Evolutionary conservation across 2,797 vertebrate species (phyloP), one percentile per base, ranked within the genome.

Genomic region (Anguilla megastoma): DNA sequence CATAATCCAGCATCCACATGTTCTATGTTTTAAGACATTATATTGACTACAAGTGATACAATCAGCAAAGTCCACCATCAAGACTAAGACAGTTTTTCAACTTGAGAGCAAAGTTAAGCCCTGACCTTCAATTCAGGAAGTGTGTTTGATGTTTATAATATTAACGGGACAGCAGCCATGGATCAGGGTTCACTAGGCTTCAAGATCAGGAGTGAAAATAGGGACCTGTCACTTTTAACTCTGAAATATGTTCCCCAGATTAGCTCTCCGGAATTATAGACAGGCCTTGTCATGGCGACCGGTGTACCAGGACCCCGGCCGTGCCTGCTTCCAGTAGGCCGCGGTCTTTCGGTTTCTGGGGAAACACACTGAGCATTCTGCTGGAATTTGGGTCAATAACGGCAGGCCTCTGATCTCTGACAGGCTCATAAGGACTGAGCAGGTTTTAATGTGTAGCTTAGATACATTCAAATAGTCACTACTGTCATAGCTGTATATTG

Each of bases 371-470:
- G 92, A 94, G 94, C 93, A 94, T 95, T 95, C 94, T 92, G 91
- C 93, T 95, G 92, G 95, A 94, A 94, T 95, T 94, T 93, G 58
- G 93, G 94, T 93, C 95, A 95, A 96, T 96, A 96, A 96, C 93
- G 93, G 89, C 89, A 91, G 93, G 30, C 91, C 94, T 96, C 95
- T 96, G 96, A 96, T 96, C 95, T 95, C 92, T 80, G 92, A 94
- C 95, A 92, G 94, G 93, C 92, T 92, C 90, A 93, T 94, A 94
- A 95, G 94, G 95, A 96, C 95, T 94, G 93, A 94, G 92, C 94
- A 95, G 95, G 95, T 94, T 94, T 94, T 94, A 95, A 93, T 89
- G 91, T 94, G 94, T 95, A 96, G 95, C 94, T 91, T 60, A 92
- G 94, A 92, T 93, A 94, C 94, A 94, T 91, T 91, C 92, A 93